Conservation (phyloP, 2,797 vertebrate genomes). For the Nannoperca australis region DNA sequence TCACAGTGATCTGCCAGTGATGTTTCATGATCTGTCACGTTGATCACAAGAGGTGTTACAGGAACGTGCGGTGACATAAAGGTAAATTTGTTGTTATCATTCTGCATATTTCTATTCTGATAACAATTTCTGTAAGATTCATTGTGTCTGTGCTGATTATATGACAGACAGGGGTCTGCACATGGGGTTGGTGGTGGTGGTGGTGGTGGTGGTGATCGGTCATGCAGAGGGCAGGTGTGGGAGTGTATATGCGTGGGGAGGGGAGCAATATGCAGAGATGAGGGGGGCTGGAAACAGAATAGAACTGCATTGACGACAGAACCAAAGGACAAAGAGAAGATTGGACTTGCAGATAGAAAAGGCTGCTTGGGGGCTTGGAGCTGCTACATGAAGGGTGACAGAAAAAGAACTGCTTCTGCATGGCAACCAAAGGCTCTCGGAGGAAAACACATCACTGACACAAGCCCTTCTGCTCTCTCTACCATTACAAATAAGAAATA, state of each 20-base stretch:
- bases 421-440: conserved; percentile 77
- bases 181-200: conserved; percentile 37
- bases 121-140: conserved; percentile 27
- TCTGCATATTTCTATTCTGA: conserved; percentile 19
- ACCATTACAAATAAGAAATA: conserved; percentile 70
- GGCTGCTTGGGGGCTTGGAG: conserved; percentile 74
- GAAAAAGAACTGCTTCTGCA: conserved; percentile 74
- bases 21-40: conserved; percentile 36
- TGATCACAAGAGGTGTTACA: conserved; percentile 37
- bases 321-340: conserved; percentile 82
- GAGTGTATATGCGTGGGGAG: conserved; percentile 57
- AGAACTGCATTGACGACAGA: conserved; percentile 92
- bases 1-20: conserved; percentile 68
- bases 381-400: conserved; percentile 79
- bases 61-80: conserved; percentile 20
- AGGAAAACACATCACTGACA: conserved; percentile 79
- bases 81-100: conserved; percentile 35
- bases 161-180: conserved; percentile 47
- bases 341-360: conserved; percentile 79
- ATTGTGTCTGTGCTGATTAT: conserved; percentile 25
- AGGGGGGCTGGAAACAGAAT: conserved; percentile 88
- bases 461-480: conserved; percentile 81
- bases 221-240: conserved; percentile 70
- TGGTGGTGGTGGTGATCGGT: conserved; percentile 41
- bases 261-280: conserved; percentile 83